These are phyloP conservation scores for Peromyscus maniculatus DNA, from an alignment of 2,113 vertebrate genomes.

Conservation along the genomic window DNA sequence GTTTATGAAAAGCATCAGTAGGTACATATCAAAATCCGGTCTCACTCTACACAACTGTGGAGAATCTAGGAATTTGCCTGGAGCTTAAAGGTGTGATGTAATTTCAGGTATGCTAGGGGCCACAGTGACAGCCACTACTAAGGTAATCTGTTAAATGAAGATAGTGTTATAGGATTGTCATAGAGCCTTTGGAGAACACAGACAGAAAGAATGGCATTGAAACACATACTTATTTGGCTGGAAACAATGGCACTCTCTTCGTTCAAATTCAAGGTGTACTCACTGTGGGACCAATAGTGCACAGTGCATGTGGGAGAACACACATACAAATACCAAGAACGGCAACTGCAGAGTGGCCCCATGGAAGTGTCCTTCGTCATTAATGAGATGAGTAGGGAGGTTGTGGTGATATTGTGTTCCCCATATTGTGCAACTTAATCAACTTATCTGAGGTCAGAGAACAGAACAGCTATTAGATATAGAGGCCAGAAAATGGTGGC, in stretches of 20 bases:
- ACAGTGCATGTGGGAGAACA: not conserved
- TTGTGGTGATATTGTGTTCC: not conserved
- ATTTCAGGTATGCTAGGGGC: not conserved
- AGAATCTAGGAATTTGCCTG: not conserved
- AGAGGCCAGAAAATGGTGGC: no score
- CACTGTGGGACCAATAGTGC: not conserved
- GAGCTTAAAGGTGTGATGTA: not conserved
- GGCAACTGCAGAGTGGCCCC: not conserved
- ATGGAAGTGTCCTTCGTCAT: not conserved
- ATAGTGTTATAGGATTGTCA: not conserved
- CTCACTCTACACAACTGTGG: not conserved
- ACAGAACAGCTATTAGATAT: no score
- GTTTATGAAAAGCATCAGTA: not conserved
- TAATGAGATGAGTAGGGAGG: not conserved
- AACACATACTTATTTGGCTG: not conserved
- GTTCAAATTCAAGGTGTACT: not conserved
- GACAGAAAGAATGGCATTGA: not conserved
- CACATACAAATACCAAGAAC: not conserved
- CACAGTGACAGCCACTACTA: not conserved
- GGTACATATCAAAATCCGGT: not conserved
- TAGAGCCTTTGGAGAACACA: not conserved
- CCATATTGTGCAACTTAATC: no score
- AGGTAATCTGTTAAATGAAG: not conserved
- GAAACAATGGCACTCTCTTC: not conserved
- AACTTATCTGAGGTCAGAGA: no score